Base-by-base conservation (phyloP, 2,113 vertebrate genomes). In the Oreotrochilus melanogaster region DNA sequence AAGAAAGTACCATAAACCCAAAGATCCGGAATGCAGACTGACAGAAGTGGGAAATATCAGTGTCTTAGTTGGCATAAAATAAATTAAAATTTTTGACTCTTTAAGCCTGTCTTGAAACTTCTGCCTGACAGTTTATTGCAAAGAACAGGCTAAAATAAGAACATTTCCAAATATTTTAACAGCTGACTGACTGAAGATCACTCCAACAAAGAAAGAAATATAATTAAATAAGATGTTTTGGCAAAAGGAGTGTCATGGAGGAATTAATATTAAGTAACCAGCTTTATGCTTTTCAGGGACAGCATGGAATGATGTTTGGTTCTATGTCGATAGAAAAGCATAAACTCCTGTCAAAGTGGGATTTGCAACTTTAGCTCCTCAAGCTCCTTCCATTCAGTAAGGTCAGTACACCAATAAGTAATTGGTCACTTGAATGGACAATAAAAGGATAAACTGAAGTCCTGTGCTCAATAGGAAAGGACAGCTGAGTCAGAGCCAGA, bases 321-420 rank as follows among this genome's bases (percentile, higher is more conserved):
- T 64, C 74, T 42, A 74, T 72, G 39, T 37, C 60, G 56, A 60
- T 33, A 91, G 48, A 17, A 91, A 91, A 18, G 21, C 84, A 67
- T 64, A 74, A 95, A 94, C 14, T 84, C 43, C 53, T 81, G 35
- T 86, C 86, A 83, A 83, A 87, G 35, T 75, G 58, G 78, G 69
- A 95, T 86, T 93, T 95, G 35, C 30, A 87, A 64, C 33, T 51
- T 71, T 33, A 71, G 35, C 11, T 92, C 83, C 60, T 48, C 78
- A 53, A 65, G 25, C 45, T 62, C 70, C 82, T 91, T n/a, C 50
- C 21, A 57, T 72, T 92, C 47, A 78, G 60, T 25, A 83, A 7
- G 25, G 15, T 70, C 37, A 47, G 14, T 45, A 51, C 21, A 48
- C 8, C 47, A 66, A 8, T 67, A 66, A 9, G 1, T 57, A 86